These are phyloP conservation scores for Meloidogyne exigua DNA, from an alignment of 1,140 invertebrate genomes.

Conservation along the genomic window DNA sequence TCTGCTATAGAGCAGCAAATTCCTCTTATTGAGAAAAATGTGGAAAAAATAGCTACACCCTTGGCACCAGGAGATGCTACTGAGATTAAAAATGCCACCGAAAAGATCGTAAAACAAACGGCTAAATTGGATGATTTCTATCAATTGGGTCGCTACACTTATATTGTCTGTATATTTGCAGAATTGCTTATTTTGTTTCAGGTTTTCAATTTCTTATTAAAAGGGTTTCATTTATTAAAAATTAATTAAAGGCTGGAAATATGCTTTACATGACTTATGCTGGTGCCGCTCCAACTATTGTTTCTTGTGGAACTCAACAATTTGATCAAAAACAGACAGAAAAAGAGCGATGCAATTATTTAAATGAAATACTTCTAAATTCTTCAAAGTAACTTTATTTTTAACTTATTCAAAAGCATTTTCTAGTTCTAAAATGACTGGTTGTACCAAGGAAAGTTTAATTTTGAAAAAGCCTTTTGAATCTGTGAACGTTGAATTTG, in stretches of 20 bases:
- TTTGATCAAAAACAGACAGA: conserved; percentile 4
- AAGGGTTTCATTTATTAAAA: neutral
- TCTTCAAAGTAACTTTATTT: conserved; percentile 27
- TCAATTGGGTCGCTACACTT: conserved; percentile 25
- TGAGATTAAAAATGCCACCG: conserved; percentile 10
- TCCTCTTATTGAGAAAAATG: too few species aligned
- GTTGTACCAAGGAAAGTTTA: conserved; percentile 19
- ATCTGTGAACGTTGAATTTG: conserved; percentile 10
- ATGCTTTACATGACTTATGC: conserved; percentile 41
- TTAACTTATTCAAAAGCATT: neutral
- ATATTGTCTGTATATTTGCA: conserved; percentile 26
- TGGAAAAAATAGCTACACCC: neutral
- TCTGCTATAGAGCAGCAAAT: too few species aligned
- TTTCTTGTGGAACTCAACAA: conserved; percentile 26
- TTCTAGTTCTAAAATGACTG: neutral
- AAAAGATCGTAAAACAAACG: conserved; percentile 11
- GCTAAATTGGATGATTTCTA: conserved; percentile 22
- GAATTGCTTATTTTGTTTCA: conserved; percentile 32
- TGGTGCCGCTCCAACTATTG: conserved; percentile 36
- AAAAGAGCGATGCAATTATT: conserved; percentile 32
- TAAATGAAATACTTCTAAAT: neutral
- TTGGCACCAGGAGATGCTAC: neutral
- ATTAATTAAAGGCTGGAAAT: conserved; percentile 23
- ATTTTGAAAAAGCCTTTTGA: neutral
- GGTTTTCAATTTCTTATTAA: neutral